These are phyloP conservation scores for Momotus momota DNA, from an alignment of 2,797 vertebrate genomes.

Conservation along the genomic window DNA sequence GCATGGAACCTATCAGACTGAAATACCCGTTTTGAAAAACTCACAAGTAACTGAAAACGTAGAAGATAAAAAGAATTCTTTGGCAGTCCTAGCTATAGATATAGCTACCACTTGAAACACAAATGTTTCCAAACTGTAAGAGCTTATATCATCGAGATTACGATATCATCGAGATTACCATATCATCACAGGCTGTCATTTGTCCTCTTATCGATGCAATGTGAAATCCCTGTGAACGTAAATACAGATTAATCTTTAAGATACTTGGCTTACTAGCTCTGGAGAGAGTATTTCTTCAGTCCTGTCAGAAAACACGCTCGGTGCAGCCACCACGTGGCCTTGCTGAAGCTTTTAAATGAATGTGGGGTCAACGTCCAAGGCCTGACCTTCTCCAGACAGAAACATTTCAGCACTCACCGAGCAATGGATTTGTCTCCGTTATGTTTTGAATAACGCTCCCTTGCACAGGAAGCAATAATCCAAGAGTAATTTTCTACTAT, in stretches of 20 bases:
- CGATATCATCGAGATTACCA: constrained; percentile 21
- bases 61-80: constrained; percentile 26
- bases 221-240: not conserved
- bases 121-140: constrained; percentile 13
- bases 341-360: not conserved
- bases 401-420: not conserved
- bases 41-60: not conserved
- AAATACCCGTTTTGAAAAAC: constrained; percentile 5
- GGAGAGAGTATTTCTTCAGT: not conserved
- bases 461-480: constrained; percentile 50
- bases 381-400: not conserved
- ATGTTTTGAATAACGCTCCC: not conserved
- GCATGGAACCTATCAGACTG: not conserved
- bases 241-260: constrained; percentile 34
- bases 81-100: not conserved
- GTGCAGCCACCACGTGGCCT: not conserved
- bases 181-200: constrained; percentile 29
- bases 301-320: not conserved
- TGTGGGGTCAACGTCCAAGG: not conserved
- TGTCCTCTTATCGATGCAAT: not conserved
- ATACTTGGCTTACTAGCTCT: not conserved
- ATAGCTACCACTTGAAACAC: constrained; percentile 2
- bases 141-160: not conserved
- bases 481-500: constrained; percentile 11
- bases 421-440: constrained; percentile 16